Evolutionary conservation across 35 echinoderm and acorn worm species (phyloP), one percentile per base, ranked within the genome.

Genomic region (Holothuria glaberrima): DNA sequence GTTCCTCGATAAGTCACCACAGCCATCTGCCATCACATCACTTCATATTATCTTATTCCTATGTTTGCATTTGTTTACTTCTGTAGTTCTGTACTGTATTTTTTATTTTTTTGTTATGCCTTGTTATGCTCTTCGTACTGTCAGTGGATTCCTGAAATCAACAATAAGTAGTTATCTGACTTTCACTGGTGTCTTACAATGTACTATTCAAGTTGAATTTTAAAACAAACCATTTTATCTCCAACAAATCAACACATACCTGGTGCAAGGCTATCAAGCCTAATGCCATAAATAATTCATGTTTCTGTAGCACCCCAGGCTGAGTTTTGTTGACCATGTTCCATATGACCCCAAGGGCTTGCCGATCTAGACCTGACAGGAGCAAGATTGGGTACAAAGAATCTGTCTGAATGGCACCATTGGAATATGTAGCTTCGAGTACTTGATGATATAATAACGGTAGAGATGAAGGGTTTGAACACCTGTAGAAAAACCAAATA

Each of bases 401-500:
- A 32, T 91, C 88, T 17, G 97, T 95, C 70, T 95, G 87, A 24
- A 99, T 91, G n/a, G 69, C 65, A 58, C 77, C 91, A 17, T 91
- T 88, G 17, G 46, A 63, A 45, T 77, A 66, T 24, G 93, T 95
- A 18, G 97, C 97, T 72, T 99, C 93, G 4, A 93, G 72, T 22
- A 99, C 97, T 85, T 99, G 97, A 21, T 80, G 88, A 57, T 99
- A 99, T 17, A 99, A 38, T 4, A 93, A 34, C 24, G 97, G 97
- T 28, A 99, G 46, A 27, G 35, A 64, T 9, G 88, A 6, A 70
- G 92, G 93, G 88, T 99, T 99, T 48, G 60, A 48, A 41, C 94
- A 94, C 97, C 97, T 99, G 85, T 1, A 48, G 20, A 29, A 48
- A 54, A 54, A 54, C 0, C 50, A 54, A 54, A 54, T 9, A 17